Conservation (phyloP, 2,113 vertebrate species). For the Hippoglossus stenolepis region DNA sequence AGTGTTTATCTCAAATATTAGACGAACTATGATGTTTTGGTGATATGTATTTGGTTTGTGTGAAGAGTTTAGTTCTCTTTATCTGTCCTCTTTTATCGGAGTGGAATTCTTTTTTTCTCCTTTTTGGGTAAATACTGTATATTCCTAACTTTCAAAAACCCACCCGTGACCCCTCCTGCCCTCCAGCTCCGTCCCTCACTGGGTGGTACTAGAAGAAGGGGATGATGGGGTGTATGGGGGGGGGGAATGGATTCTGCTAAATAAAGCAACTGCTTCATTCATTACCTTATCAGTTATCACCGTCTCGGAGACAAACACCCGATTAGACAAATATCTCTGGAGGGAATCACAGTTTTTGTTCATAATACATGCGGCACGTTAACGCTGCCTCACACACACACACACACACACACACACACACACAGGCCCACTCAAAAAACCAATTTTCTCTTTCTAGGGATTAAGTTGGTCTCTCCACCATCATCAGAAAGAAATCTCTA, state of each 20-base stretch:
- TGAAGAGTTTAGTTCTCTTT: not conserved
- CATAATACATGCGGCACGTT: not conserved
- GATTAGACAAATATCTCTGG: slow-evolving; percentile 8
- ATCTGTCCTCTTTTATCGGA: not conserved
- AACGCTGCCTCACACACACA: slow-evolving; percentile 10
- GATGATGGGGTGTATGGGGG: not conserved
- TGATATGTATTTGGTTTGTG: too few species aligned
- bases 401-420: not conserved
- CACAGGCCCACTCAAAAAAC: slow-evolving; percentile 32
- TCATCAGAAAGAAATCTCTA: slow-evolving; percentile 68
- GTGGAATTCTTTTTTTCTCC: not conserved
- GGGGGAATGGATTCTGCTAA: not conserved
- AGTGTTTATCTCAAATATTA: too few species aligned
- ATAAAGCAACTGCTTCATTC: slow-evolving; percentile 6
- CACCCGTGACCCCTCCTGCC: not conserved
- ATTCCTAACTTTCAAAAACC: not conserved
- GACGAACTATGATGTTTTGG: too few species aligned
- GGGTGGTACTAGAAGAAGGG: not conserved
- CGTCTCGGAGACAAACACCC: slow-evolving; percentile 15
- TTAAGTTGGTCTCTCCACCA: slow-evolving; percentile 62
- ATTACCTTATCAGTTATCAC: slow-evolving; percentile 40
- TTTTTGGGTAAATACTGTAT: not conserved
- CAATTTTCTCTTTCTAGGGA: slow-evolving; percentile 55
- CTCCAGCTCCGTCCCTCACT: not conserved
- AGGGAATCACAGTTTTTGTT: not conserved